Evolutionary conservation across 2,888 invertebrate genomes (phyloP).

Genomic region (Meloe dianella): DNA sequence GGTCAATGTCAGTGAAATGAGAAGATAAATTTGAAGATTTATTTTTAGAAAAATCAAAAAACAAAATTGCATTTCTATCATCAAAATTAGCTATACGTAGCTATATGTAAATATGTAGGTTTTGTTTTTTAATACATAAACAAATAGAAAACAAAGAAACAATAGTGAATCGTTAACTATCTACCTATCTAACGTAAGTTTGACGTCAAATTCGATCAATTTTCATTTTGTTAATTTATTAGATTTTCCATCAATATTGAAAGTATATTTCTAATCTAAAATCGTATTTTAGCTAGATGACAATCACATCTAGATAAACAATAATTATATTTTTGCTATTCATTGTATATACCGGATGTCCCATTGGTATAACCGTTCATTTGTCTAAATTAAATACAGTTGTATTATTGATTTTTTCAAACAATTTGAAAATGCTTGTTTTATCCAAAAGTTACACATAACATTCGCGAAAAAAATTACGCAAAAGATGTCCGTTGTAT

Average conservation of each 20-base stretch:
- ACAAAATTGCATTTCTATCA: neutral
- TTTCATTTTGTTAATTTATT: neutral
- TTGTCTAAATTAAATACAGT: too few species aligned
- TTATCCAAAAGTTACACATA: too few species aligned
- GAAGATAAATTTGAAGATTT: neutral
- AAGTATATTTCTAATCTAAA: neutral
- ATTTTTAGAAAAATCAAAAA: neutral
- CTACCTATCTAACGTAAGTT: neutral
- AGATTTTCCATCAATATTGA: neutral
- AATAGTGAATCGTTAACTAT: neutral
- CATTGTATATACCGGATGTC: neutral
- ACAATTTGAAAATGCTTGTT: too few species aligned
- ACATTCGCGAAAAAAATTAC: too few species aligned
- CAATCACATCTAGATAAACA: neutral
- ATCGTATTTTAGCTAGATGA: neutral
- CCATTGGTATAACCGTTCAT: neutral
- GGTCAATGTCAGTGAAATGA: constrained; percentile 10
- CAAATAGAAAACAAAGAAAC: neutral
- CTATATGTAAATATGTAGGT: too few species aligned
- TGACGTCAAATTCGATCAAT: neutral
- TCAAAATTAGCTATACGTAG: neutral
- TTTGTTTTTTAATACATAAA: neutral
- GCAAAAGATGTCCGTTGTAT: too few species aligned
- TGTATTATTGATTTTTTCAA: too few species aligned
- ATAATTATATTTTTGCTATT: neutral